Base-by-base conservation (phyloP, 2,113 vertebrate genomes). In the Sapajus apella region DNA sequence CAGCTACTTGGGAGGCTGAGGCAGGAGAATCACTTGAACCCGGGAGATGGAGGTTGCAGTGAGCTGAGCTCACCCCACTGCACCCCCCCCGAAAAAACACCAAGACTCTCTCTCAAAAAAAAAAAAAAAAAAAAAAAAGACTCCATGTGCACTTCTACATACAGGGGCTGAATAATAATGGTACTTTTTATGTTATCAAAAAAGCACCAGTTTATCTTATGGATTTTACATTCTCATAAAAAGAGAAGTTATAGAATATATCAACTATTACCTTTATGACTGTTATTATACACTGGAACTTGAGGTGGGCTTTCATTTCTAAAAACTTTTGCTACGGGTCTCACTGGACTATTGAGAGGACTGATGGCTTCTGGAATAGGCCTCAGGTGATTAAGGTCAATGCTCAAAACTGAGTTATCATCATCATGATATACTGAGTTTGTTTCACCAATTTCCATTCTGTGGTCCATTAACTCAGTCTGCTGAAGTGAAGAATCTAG, bases 271-370 rank as follows among this genome's bases (percentile, higher is more conserved):
- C 99, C 99, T 99, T 99, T 99, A 91, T 98, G 98, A 52, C 98
- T 99, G 98, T 98, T 99, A 98, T 99, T 99, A 93, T 98, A 98
- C 70, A 98, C 98, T 11, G 98, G 96, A 79, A 98, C 98, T 97
- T 98, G 99, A 97, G 97, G 98, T 43, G 98, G 97, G 84, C 97
- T 96, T 83, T 99, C 98, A 95, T 98, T 79, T 56, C 98, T 98
- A 90, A 98, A 98, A 85, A 96, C 97, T 98, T 98, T 99, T 97
- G 98, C 98, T 95, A 98, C 96, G 18, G 98, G 98, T 75, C 99
- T 99, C n/a, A 99, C 94, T 0, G 99, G 99, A 97, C 99, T 99
- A 97, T 99, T 99, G 91, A 99, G 98, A 40, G 99, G 99, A 97
- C 99, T 99, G 93, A 99, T 99, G 52, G 98, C 98, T 92, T 99